Evolutionary conservation across 2,888 invertebrate species (phyloP).

Genomic region (Himalopsyche kuldschensis): DNA sequence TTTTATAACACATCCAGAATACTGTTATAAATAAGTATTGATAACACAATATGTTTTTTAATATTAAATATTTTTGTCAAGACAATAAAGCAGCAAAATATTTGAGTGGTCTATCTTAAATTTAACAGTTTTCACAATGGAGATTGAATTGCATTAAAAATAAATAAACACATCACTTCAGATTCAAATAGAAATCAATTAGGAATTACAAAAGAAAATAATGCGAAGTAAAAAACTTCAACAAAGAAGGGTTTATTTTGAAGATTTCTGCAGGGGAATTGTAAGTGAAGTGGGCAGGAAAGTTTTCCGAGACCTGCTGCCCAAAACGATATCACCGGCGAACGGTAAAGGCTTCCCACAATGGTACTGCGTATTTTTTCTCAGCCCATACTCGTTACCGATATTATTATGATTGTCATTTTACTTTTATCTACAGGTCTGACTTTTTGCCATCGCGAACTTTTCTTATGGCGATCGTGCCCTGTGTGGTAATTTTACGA

Average conservation of each 20-base stretch:
- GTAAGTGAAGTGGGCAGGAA: background rate
- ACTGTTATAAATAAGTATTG: too few relatives aligned
- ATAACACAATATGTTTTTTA: too few relatives aligned
- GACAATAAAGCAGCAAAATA: too few relatives aligned
- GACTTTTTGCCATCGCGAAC: conserved; percentile 29
- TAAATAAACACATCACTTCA: background rate
- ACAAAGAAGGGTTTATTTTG: background rate
- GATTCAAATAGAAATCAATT: background rate
- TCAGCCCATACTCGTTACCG: conserved; percentile 28
- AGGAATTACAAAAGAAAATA: background rate
- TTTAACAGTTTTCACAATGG: too few relatives aligned
- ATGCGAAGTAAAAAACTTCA: background rate
- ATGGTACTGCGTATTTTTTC: conserved; percentile 26
- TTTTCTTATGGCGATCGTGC: conserved; percentile 20
- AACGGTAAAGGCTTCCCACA: conserved; percentile 34
- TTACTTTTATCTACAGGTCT: conserved; percentile 34
- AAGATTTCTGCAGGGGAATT: background rate
- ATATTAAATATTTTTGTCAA: too few relatives aligned
- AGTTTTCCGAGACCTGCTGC: background rate
- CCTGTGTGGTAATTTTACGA: conserved; percentile 34
- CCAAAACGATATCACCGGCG: conserved; percentile 29
- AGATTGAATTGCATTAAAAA: background rate
- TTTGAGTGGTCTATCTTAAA: too few relatives aligned
- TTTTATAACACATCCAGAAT: too few relatives aligned
- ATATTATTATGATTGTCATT: conserved; percentile 40